Percentiles rank a stretch among this genome's conserved stretches.
These are phyloP conservation scores for Phalacrocorax carbo DNA, from an alignment of 2,113 vertebrate species.

Conservation along the genomic window DNA sequence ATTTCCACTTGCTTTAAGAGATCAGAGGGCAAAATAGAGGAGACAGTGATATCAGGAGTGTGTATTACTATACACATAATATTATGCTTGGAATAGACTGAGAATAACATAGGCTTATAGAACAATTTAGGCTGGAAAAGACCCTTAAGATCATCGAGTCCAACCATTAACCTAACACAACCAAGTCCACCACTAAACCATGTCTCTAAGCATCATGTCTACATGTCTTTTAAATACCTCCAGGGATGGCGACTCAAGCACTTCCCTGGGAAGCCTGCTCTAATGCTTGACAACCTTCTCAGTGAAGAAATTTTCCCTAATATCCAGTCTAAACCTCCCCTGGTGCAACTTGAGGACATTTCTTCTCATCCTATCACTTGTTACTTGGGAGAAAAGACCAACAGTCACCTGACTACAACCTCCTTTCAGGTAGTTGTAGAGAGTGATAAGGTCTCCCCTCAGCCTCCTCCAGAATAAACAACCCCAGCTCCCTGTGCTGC, in stretches of 20 bases:
- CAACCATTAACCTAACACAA: neutral
- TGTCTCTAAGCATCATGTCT: neutral
- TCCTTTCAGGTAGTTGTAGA: neutral
- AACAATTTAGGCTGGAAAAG: neutral
- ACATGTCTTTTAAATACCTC: neutral
- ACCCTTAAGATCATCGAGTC: neutral
- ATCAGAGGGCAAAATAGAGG: neutral
- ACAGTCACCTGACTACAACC: neutral
- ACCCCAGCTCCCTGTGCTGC: accelerated
- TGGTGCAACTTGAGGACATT: neutral
- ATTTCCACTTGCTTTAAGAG: neutral
- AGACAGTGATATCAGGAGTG: neutral
- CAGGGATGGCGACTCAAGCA: neutral
- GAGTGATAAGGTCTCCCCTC: neutral
- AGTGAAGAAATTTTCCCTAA: neutral
- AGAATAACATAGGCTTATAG: neutral
- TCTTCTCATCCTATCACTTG: neutral
- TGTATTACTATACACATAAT: neutral
- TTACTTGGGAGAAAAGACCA: neutral
- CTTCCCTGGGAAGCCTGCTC: neutral
- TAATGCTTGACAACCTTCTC: neutral
- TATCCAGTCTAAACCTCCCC: neutral
- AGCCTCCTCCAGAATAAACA: neutral
- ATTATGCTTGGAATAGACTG: neutral
- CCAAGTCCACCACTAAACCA: neutral